Conservation (phyloP, 2,113 vertebrate species). For the Aptenodytes patagonicus region DNA sequence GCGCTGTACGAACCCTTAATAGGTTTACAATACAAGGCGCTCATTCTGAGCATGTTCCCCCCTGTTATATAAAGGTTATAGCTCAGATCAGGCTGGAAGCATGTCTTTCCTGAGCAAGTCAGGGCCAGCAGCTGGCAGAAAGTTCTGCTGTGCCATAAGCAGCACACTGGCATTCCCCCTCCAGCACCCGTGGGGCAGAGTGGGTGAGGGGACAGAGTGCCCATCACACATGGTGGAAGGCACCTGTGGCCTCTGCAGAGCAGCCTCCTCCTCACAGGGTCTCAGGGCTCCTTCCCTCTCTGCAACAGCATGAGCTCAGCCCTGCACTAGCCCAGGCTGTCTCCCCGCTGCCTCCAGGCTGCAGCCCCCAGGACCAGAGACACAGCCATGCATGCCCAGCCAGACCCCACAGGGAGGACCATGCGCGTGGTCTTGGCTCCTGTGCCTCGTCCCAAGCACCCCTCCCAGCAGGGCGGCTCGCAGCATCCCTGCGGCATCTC, state of each 20-base stretch:
- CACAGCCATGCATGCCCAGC: accelerated
- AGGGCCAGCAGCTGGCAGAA: background rate
- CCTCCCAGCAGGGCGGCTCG: accelerated
- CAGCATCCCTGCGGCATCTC: background rate
- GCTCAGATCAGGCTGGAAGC: background rate
- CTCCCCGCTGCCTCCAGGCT: background rate
- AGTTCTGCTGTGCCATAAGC: background rate
- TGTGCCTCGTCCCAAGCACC: accelerated
- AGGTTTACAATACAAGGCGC: background rate
- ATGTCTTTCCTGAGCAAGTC: background rate
- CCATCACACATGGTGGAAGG: accelerated
- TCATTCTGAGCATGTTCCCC: background rate
- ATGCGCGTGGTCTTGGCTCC: accelerated
- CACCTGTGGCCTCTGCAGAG: background rate
- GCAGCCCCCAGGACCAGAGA: background rate
- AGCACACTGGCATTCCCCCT: background rate
- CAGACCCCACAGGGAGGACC: background rate
- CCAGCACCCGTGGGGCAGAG: background rate
- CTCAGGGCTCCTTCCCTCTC: background rate
- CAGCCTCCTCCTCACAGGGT: too few relatives aligned
- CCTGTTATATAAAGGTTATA: background rate
- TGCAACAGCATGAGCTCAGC: background rate
- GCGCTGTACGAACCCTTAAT: background rate
- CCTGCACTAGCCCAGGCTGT: background rate
- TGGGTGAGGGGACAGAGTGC: background rate